Base-by-base conservation (phyloP, 2,888 invertebrate species). In the Frankliniella intonsa region DNA sequence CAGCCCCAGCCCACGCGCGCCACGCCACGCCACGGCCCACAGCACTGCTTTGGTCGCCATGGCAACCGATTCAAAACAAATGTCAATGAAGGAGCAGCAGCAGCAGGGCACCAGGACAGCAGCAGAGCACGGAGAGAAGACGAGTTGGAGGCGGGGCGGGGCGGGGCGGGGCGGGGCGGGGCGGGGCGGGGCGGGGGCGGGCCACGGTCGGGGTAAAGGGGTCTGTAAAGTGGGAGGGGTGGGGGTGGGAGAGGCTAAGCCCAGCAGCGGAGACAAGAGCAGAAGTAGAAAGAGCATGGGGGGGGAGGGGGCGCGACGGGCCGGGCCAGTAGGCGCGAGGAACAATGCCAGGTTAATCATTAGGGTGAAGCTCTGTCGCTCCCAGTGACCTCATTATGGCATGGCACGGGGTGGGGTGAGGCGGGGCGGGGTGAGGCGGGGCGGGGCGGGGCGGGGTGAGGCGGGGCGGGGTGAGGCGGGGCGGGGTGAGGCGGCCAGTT, bases 1-100 rank as follows among this genome's bases (percentile, higher is more conserved):
- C 69, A 8, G 22, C 69, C 69, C 11, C 62, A 19, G 65, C 65
- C 69, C n/a, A 9, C 22, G 9, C 69, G 22, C 69, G 25, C 69
- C 69, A 25, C 69, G 69, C 69, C 22, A 22, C 69, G 22, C 69
- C 69, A 22, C 69, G 69, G 69, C 69, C 17, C 62, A n/a, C 62
- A 62, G 69, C 69, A 55, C 55, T 55, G 55, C 55, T 55, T 55
- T 55, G 69, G 69, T 76, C 69, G 69, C 69, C 69, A 76, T 22
- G 69, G 69, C 69, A 76, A 76, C 69, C 69, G 25, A 76, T 76
- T 76, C 69, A n/a, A 76, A 76, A 76, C 69, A 76, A 76, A 76
- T 76, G 69, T 22, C n/a, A 25, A 22, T 22, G 69, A 22, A 76
- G 22, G 69, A 76, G 69, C 69, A 22, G 65, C 65, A n/a, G 65